These are phyloP conservation scores for Tinamus major DNA, from an alignment of 2,797 vertebrate genomes.

Conservation along the genomic window DNA sequence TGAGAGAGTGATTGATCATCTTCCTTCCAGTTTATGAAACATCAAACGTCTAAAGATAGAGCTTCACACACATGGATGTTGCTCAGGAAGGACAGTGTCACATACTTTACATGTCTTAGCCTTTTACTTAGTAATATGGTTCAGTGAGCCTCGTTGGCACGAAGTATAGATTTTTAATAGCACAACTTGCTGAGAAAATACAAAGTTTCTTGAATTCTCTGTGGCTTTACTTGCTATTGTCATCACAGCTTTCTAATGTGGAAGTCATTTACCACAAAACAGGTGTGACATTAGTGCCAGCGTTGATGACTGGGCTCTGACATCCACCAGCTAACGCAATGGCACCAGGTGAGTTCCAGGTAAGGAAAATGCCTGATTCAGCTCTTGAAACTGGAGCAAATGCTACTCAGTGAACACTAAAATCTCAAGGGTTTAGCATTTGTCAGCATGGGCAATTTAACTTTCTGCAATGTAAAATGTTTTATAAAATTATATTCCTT, in stretches of 20 bases:
- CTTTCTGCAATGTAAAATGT: neutral
- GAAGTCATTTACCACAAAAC: neutral
- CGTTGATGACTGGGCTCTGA: neutral
- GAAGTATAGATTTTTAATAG: neutral
- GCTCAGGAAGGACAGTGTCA: neutral
- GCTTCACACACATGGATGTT: neutral
- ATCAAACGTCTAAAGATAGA: neutral
- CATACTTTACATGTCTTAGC: neutral
- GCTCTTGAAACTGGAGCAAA: neutral
- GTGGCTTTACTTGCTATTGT: neutral
- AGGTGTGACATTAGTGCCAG: neutral
- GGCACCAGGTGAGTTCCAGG: neutral
- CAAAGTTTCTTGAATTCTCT: neutral
- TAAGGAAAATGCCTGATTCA: neutral
- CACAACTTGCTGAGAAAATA: neutral
- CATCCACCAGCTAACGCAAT: neutral
- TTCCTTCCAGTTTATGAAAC: neutral
- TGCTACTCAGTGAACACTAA: neutral
- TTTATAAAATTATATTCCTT: neutral
- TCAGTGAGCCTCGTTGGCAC: neutral
- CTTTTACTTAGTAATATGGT: neutral
- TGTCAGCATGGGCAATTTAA: neutral
- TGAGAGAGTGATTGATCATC: neutral
- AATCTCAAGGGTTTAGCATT: neutral
- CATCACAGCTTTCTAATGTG: neutral